These are phyloP conservation scores for Decapterus maruadsi DNA, from an alignment of 2,797 vertebrate species.

Conservation along the genomic window DNA sequence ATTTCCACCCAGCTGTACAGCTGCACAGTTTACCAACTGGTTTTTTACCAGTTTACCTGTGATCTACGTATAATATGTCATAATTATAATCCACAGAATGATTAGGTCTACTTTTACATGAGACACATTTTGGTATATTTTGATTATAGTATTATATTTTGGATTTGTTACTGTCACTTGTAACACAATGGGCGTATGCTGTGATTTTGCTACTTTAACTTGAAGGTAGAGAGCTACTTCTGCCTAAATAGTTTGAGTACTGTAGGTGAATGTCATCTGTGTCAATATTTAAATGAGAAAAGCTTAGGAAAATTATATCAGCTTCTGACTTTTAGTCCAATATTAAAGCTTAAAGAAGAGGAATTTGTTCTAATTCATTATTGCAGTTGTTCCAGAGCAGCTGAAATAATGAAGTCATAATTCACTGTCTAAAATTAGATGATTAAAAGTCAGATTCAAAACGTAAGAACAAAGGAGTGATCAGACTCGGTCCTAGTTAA, in stretches of 20 bases:
- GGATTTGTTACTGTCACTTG: not conserved
- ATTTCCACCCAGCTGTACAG: not conserved
- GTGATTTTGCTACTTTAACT: not conserved
- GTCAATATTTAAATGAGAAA: not conserved
- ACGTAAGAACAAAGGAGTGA: not conserved
- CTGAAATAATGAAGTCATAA: not conserved
- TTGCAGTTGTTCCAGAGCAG: not conserved
- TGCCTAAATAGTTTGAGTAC: not conserved
- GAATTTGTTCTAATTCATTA: not conserved
- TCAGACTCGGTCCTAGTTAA: conserved; percentile 1
- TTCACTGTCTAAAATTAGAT: not conserved
- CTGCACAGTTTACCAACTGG: too few relatives aligned
- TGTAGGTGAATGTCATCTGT: too few relatives aligned
- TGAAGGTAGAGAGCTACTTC: not conserved
- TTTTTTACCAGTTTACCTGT: too few relatives aligned
- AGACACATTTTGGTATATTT: not conserved
- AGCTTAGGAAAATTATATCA: too few relatives aligned
- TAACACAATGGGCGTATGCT: not conserved
- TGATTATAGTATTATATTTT: not conserved
- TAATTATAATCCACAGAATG: not conserved
- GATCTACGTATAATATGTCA: too few relatives aligned
- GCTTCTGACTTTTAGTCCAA: too few relatives aligned
- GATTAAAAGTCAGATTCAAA: not conserved
- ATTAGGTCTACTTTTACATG: not conserved
- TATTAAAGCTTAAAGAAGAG: not conserved